These are phyloP conservation scores for Cuculus canorus DNA, from an alignment of 2,797 vertebrate genomes.

Conservation along the genomic window DNA sequence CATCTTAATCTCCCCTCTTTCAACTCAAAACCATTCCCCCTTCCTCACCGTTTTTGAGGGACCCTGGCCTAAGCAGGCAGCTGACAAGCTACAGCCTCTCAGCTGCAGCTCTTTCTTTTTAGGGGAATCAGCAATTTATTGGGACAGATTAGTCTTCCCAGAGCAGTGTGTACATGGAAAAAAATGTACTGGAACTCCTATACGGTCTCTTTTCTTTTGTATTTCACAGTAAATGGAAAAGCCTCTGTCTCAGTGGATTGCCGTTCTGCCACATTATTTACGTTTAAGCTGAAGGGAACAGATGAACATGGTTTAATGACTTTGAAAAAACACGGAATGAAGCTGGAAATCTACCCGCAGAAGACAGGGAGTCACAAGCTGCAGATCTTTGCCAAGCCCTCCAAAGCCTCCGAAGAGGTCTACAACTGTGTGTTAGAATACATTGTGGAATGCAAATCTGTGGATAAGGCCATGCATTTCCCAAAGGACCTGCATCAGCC, in stretches of 20 bases:
- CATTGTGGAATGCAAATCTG: slow-evolving; percentile 71
- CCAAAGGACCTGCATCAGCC: slow-evolving; percentile 77
- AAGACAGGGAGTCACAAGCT: slow-evolving; percentile 76
- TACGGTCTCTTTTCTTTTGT: background rate
- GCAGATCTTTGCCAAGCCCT: slow-evolving; percentile 78
- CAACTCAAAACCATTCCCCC: no score
- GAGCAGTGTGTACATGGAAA: background rate
- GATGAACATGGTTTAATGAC: slow-evolving; percentile 77
- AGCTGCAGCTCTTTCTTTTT: background rate
- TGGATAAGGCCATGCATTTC: slow-evolving; percentile 69
- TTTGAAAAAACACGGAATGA: slow-evolving; percentile 75
- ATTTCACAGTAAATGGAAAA: slow-evolving; percentile 77
- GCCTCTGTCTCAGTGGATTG: slow-evolving; percentile 76
- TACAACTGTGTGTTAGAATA: slow-evolving; percentile 77
- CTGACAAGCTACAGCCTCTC: background rate
- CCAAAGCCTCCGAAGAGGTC: slow-evolving; percentile 49
- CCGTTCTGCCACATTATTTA: slow-evolving; percentile 66
- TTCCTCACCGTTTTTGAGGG: background rate
- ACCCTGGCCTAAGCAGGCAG: background rate
- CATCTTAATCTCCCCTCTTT: no score
- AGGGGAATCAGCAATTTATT: background rate
- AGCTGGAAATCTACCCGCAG: slow-evolving; percentile 80
- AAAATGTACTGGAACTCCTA: background rate
- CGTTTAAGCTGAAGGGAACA: slow-evolving; percentile 73
- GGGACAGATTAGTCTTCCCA: background rate